Conservation (phyloP, 2,113 vertebrate genomes). For the Paraplagusia blochii region DNA sequence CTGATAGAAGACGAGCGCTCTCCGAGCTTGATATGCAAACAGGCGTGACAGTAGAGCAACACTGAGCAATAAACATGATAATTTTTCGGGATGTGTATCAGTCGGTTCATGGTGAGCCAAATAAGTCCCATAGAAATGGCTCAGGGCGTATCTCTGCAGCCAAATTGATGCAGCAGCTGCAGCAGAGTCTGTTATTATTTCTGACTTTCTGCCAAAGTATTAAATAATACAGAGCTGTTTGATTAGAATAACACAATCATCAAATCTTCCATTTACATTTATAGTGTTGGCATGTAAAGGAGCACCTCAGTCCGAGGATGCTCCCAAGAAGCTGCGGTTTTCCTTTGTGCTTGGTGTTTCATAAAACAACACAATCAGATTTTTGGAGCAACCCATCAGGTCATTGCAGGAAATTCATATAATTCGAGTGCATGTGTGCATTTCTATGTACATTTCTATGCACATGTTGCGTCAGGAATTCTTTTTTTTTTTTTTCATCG, state of each 20-base stretch:
- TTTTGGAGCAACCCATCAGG: too few relatives aligned
- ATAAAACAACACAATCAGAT: too few relatives aligned
- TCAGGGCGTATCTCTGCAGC: slow-evolving; percentile 49
- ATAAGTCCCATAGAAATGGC: slow-evolving; percentile 46
- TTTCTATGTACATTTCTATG: too few relatives aligned
- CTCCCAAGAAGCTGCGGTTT: slow-evolving; percentile 58
- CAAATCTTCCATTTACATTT: slow-evolving; percentile 70
- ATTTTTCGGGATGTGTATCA: slow-evolving; percentile 69
- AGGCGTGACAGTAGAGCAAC: slow-evolving; percentile 61
- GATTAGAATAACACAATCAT: slow-evolving; percentile 67
- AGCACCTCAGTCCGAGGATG: slow-evolving; percentile 58
- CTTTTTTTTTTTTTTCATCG: too few relatives aligned
- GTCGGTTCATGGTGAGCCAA: slow-evolving; percentile 65
- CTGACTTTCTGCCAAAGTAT: slow-evolving; percentile 48
- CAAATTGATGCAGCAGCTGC: slow-evolving; percentile 23
- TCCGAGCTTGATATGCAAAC: slow-evolving; percentile 74
- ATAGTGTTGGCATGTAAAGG: slow-evolving; percentile 62
- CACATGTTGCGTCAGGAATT: too few relatives aligned
- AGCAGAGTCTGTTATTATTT: slow-evolving; percentile 45
- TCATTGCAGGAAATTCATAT: too few relatives aligned
- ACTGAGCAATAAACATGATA: slow-evolving; percentile 79
- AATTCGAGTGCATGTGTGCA: too few relatives aligned
- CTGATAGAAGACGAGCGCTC: slow-evolving; percentile 41
- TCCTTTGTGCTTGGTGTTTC: too few relatives aligned
- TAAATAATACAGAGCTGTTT: slow-evolving; percentile 68